Percentiles rank a stretch among this genome's conserved stretches.
These are phyloP conservation scores for Emys orbicularis DNA, from an alignment of 2,797 vertebrate genomes.

Conservation along the genomic window DNA sequence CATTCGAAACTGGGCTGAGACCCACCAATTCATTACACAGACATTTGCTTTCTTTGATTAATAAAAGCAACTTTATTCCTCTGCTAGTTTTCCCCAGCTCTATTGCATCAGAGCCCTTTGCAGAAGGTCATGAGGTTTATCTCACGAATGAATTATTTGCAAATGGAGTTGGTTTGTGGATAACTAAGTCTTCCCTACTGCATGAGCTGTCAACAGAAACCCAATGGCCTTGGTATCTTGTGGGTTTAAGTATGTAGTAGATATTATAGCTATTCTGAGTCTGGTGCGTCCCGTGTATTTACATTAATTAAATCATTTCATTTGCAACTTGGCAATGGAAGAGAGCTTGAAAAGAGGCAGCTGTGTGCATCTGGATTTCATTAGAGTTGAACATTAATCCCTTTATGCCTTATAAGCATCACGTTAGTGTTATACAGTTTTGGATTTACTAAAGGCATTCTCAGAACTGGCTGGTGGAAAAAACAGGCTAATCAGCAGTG, in stretches of 20 bases:
- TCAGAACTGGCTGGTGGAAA: conserved; percentile 48
- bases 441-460: conserved; percentile 6
- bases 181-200: background rate
- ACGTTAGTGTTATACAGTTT: conserved; percentile 27
- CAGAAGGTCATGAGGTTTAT: background rate
- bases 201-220: background rate
- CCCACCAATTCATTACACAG: accelerated
- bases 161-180: background rate
- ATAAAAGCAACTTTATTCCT: background rate
- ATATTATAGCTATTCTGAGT: background rate
- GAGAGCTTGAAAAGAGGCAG: conserved; percentile 57
- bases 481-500: conserved; percentile 19
- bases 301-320: conserved; percentile 29
- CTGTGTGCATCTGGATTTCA: conserved; percentile 74
- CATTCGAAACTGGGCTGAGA: background rate
- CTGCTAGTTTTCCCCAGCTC: background rate
- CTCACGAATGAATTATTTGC: accelerated
- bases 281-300: conserved; percentile 23
- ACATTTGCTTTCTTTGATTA: background rate
- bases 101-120: background rate
- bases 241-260: accelerated
- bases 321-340: conserved; percentile 52
- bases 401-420: conserved; percentile 66
- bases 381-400: conserved; percentile 69
- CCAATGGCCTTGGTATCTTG: background rate